phyloP scores from a whole-genome alignment of 2,797 vertebrate genomes.

The Tapera naevia region DNA sequence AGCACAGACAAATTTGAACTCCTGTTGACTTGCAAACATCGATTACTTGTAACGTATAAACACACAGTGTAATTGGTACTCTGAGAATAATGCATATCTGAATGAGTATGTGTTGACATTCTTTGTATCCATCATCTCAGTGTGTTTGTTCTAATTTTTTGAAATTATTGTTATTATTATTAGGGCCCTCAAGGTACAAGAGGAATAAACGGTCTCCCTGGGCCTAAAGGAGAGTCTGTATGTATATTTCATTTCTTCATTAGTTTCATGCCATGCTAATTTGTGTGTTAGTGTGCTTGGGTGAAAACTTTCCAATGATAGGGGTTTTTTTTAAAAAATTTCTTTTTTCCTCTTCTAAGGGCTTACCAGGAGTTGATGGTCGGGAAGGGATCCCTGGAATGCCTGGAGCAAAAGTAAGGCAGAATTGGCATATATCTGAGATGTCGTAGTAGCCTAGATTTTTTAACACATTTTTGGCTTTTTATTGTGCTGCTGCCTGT shows the following conservation, averaged over 20 bases:
- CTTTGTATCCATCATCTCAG: neutral
- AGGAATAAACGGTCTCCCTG: conserved; percentile 92
- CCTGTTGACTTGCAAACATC: neutral
- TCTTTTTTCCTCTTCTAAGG: conserved; percentile 73
- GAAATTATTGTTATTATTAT: neutral
- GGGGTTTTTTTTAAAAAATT: accelerated
- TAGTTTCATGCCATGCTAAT: neutral
- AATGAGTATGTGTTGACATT: neutral
- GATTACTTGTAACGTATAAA: neutral
- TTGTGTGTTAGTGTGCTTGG: neutral
- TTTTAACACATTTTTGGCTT: neutral
- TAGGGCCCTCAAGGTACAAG: conserved; percentile 88
- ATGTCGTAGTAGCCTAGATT: neutral
- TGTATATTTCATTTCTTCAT: conserved; percentile 60
- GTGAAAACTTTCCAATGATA: neutral
- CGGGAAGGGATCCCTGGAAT: conserved; percentile 95
- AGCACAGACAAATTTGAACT: conserved; percentile 44
- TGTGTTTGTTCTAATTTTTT: neutral
- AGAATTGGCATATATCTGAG: neutral
- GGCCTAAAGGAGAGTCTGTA: conserved; percentile 93
- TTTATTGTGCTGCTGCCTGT: neutral
- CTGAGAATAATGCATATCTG: neutral
- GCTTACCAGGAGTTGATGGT: conserved; percentile 90
- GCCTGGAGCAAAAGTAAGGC: conserved; percentile 91
- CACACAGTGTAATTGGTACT: neutral